Evolutionary conservation across 2,888 invertebrate species (phyloP).

Genomic region (Ophioninae sp.): DNA sequence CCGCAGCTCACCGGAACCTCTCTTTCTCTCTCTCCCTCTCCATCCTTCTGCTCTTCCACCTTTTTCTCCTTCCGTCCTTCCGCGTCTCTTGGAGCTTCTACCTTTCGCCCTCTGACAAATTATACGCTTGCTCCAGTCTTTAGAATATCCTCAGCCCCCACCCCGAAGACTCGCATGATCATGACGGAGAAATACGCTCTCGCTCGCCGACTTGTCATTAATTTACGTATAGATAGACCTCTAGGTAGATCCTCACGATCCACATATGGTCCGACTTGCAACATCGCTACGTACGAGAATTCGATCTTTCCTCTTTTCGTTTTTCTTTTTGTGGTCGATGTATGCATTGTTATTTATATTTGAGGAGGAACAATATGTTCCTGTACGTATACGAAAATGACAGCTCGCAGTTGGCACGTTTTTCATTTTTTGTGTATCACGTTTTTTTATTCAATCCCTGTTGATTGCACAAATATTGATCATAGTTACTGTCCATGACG

Average conservation of each 20-base stretch:
- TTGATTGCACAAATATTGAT: neutral
- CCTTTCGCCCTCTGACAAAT: conserved; percentile 54
- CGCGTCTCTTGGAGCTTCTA: conserved; percentile 39
- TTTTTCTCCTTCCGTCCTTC: conserved; percentile 19
- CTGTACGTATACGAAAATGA: neutral
- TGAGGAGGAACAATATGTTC: neutral
- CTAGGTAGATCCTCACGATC: conserved; percentile 22
- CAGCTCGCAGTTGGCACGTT: neutral
- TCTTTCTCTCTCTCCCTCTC: conserved; percentile 49
- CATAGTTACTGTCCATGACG: neutral
- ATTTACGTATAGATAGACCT: conserved; percentile 44
- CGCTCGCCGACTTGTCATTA: conserved; percentile 65
- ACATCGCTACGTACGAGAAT: conserved; percentile 42
- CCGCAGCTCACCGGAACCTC: conserved; percentile 8
- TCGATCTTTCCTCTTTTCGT: conserved; percentile 23
- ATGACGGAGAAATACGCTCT: conserved; percentile 57
- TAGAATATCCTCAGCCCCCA: conserved; percentile 50
- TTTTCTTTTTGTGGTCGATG: neutral
- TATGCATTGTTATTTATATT: neutral
- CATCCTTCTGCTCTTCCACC: conserved; percentile 13
- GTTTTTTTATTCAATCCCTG: conserved; percentile 20
- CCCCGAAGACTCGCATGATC: conserved; percentile 3
- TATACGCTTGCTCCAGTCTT: conserved; percentile 60
- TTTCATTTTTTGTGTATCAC: neutral
- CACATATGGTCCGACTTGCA: conserved; percentile 14